Evolutionary conservation across 2,797 vertebrate species (phyloP).

Genomic region (Eleutherodactylus coqui): DNA sequence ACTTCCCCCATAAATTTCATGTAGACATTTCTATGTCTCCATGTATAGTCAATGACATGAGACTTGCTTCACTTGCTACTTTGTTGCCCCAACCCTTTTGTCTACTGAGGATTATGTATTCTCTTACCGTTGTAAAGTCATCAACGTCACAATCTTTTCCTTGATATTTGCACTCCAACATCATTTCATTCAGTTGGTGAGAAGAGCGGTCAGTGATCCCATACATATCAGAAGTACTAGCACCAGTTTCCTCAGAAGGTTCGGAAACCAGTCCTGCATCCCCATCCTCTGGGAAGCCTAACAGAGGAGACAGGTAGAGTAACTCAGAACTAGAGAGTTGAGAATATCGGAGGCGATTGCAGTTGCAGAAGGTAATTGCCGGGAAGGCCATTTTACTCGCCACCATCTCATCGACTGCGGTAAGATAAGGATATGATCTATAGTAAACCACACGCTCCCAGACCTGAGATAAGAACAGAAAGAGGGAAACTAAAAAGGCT

Average conservation of each 20-base stretch:
- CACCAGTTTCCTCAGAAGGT: conserved; percentile 68
- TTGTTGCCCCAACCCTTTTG: not conserved
- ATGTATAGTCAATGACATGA: not conserved
- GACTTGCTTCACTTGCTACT: not conserved
- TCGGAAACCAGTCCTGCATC: conserved; percentile 85
- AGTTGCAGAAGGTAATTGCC: conserved; percentile 91
- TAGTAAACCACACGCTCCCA: conserved; percentile 86
- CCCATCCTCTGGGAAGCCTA: conserved; percentile 87
- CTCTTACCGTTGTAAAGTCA: conserved; percentile 89
- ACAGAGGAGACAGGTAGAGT: conserved; percentile 87
- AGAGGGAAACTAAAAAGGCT: conserved; percentile 86
- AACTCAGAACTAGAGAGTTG: conserved; percentile 90
- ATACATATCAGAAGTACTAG: conserved; percentile 79
- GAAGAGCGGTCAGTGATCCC: conserved; percentile 91
- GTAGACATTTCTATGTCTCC: not conserved
- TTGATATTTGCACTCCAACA: conserved; percentile 88
- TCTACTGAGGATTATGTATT: not conserved
- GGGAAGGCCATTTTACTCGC: conserved; percentile 86
- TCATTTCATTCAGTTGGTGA: conserved; percentile 91
- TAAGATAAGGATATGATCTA: conserved; percentile 86
- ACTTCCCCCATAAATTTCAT: not conserved
- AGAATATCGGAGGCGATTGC: conserved; percentile 86
- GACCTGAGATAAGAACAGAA: conserved; percentile 89
- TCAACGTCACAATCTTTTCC: conserved; percentile 84
- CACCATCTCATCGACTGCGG: conserved; percentile 85